Base-by-base conservation (phyloP, 2,888 invertebrate genomes). In the Drosophila leonis region DNA sequence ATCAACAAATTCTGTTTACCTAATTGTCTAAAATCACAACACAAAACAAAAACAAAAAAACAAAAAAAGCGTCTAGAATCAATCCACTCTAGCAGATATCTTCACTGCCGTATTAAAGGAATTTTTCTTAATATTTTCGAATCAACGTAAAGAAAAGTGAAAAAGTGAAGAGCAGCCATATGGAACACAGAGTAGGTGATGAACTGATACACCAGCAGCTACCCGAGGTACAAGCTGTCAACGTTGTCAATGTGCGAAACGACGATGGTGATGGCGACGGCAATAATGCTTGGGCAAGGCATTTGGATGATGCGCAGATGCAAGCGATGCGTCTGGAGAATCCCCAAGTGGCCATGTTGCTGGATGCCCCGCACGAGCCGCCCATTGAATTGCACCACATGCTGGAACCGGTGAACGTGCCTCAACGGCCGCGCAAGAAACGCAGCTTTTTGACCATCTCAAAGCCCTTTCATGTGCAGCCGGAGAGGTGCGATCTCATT, bases 361-460 rank as follows among this genome's bases (percentile, higher is more conserved):
- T 83, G 29, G 85, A 87, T 12, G 85, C 78, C 10, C 86, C 86
- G 0, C 70, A 54, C 0, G 88, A 90, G 62, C 90, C 86, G 7
- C 85, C 85, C 13, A 35, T 82, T 15, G 54, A 70, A 8, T n/a
- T 74, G 39, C 72, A 46, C 7, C 72, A 60, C 1, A 41, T 88
- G 44, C 64, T 56, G 7, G 73, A 66, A 1, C 67, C 68, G n/a
- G 56, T 62, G 42, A 60, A 60, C n/a, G 75, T 44, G 8, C 79
- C 69, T n/a, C 61, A 70, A 54, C 69, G 74, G 44, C 72, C 67
- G 51, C 74, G 71, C 31, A 90, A 82, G 59, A 88, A 80, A 61
- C 88, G 90, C 7, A 78, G 85, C 65, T 78, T 78, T 60, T 55
- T 75, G 68, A 87, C 90, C 20, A 67, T 71, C 27, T 67, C 72